These are phyloP conservation scores for Salvelinus alpinus DNA, from an alignment of 2,113 vertebrate genomes.

Conservation along the genomic window DNA sequence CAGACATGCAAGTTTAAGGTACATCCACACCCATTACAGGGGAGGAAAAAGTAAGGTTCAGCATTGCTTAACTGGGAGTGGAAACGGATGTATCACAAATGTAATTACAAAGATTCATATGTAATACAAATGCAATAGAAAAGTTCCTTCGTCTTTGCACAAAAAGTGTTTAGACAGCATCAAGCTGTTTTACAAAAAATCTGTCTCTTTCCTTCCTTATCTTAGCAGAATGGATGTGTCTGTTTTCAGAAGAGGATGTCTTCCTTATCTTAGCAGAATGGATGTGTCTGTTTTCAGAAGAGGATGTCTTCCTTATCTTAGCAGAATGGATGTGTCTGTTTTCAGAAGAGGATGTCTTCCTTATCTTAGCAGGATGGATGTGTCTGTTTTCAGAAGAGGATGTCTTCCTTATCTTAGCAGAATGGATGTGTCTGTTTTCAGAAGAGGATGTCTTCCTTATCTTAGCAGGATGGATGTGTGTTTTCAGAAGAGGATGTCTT, in stretches of 20 bases:
- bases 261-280: no score
- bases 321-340: constrained; percentile 86
- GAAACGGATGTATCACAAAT: constrained; percentile 45
- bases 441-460: no score
- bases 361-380: no score
- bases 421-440: no score
- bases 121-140: no score
- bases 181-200: constrained; percentile 75
- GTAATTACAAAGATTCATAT: constrained; percentile 63
- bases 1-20: constrained; percentile 83
- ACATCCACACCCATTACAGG: constrained; percentile 79
- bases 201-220: constrained; percentile 67
- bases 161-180: constrained; percentile 58
- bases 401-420: no score
- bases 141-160: constrained; percentile 69
- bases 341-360: constrained; percentile 91
- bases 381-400: no score
- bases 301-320: constrained; percentile 53
- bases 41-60: constrained; percentile 70
- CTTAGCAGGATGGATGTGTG: no score
- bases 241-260: no score
- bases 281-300: no score
- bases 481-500: no score
- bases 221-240: no score
- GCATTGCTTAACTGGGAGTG: constrained; percentile 53